Evolutionary conservation across 64 coral and sea anemone genomes (phyloP).

Genomic region (Actinia tenebrosa): DNA sequence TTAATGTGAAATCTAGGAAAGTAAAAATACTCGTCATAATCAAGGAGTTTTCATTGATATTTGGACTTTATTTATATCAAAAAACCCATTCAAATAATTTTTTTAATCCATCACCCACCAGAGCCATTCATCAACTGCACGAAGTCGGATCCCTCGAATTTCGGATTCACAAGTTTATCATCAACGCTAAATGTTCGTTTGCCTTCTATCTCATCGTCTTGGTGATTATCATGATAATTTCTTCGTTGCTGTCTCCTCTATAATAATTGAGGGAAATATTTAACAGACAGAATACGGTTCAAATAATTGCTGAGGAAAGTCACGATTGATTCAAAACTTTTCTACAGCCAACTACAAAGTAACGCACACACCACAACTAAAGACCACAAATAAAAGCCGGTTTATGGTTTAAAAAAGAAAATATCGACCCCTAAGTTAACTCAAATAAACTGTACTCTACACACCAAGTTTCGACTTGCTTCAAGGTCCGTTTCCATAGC

Average conservation of each 20-base stretch:
- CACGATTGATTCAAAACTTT: slow-evolving; percentile 25
- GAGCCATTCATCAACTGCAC: slow-evolving; percentile 72
- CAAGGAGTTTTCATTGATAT: slow-evolving; percentile 9
- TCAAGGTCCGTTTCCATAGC: slow-evolving; percentile 46
- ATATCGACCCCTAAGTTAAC: slow-evolving; percentile 20
- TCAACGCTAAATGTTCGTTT: slow-evolving; percentile 97
- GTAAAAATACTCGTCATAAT: slow-evolving; percentile 30
- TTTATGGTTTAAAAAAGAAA: slow-evolving; percentile 11
- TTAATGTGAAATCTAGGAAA: slow-evolving; percentile 86
- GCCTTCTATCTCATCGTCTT: slow-evolving; percentile 93
- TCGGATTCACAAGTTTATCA: slow-evolving; percentile 82
- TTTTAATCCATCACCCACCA: slow-evolving; percentile 60
- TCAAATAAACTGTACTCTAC: slow-evolving; percentile 18
- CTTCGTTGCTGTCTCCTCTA: slow-evolving; percentile 81
- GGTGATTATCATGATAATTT: slow-evolving; percentile 83
- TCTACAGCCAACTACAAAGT: slow-evolving; percentile 9
- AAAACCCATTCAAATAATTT: slow-evolving; percentile 42
- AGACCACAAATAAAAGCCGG: slow-evolving; percentile 33
- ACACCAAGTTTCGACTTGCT: slow-evolving; percentile 62
- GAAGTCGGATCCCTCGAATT: slow-evolving; percentile 77
- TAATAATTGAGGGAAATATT: slow-evolving; percentile 46
- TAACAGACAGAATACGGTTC: slow-evolving; percentile 1
- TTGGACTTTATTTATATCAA: neutral
- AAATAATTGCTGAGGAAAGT: neutral
- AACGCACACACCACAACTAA: slow-evolving; percentile 1